Base-by-base conservation (phyloP, 2,113 vertebrate genomes). In the Myocastor coypus region DNA sequence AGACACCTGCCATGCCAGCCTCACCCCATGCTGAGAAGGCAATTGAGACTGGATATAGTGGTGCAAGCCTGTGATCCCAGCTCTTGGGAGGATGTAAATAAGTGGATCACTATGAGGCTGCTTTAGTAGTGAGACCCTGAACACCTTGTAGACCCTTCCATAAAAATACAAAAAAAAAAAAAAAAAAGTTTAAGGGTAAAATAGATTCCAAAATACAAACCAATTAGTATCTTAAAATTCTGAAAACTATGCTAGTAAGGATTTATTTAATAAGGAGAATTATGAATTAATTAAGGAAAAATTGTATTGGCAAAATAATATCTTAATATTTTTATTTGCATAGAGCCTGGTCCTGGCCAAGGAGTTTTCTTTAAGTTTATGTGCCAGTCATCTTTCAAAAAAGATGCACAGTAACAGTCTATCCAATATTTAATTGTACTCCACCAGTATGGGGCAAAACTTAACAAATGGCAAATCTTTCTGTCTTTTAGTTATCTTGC, bases 251-350 rank as follows among this genome's bases (percentile, higher is more conserved):
- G 37, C 37, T 37, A 40, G 3, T 83, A 91, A 81, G 30, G 73
- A 92, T 85, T 75, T 86, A 63, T 89, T 87, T 73, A 40, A 71
- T 22, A 73, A 46, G 2, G 86, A 75, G 9, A 81, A 75, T 34
- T 77, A 46, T 42, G 5, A 77, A 46, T 75, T 75, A 71, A 71
- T 69, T 69, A 69, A 69, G 68, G 11, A 71, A 40, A 68, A 71
- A 71, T 73, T 73, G 40, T 69, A 20, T 73, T 73, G 69, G 20
- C 7, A 40, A 73, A 3, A 73, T 30, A 82, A 20, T 77, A 87
- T 90, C 30, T 89, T 91, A 82, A 61, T 69, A 66, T 90, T 63
- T 73, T 81, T 82, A 77, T 92, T 87, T 30, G 3, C 61, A 22
- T 83, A 83, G 16, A 77, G 12, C 3, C 30, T 82, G 32, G 1